phyloP scores from a whole-genome alignment of 1,140 invertebrate species.

The Drosophila aff. region DNA sequence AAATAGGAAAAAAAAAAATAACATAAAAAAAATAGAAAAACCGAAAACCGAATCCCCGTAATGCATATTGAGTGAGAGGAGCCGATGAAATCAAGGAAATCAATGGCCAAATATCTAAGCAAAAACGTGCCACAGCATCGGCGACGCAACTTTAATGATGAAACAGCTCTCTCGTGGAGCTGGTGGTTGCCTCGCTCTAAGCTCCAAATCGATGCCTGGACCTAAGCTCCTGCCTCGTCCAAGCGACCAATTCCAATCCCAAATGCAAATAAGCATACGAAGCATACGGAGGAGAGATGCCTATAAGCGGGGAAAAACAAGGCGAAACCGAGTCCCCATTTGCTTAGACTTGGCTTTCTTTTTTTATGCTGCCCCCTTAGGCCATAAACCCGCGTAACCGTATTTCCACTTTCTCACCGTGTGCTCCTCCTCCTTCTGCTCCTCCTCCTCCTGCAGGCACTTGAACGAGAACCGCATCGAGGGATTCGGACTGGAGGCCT shows the following conservation, averaged over 20 bases:
- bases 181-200: background rate
- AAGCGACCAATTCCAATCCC: slow-evolving; percentile 19
- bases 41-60: background rate
- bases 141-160: slow-evolving; percentile 64
- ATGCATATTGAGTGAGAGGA: slow-evolving; percentile 61
- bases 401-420: slow-evolving; percentile 4
- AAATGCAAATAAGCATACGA: slow-evolving; percentile 52
- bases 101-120: slow-evolving; percentile 24
- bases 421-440: background rate
- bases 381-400: slow-evolving; percentile 39
- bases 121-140: slow-evolving; percentile 55
- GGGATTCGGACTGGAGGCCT: slow-evolving; percentile 83
- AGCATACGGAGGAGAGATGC: background rate
- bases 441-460: slow-evolving; percentile 41
- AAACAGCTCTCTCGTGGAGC: slow-evolving; percentile 40
- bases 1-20: background rate
- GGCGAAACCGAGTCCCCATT: slow-evolving; percentile 11
- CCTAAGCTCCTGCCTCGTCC: slow-evolving; percentile 12
- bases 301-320: slow-evolving; percentile 2
- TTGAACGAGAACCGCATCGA: slow-evolving; percentile 77
- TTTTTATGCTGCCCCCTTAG: slow-evolving; percentile 7
- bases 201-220: slow-evolving; percentile 27
- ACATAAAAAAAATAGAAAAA: background rate
- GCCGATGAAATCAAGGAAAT: slow-evolving; percentile 9
- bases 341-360: slow-evolving; percentile 40